A percentile compares a stretch with the other conserved stretches of the same genome.
These are phyloP conservation scores for Chroicocephalus ridibundus DNA, from an alignment of 2,113 vertebrate genomes.

Conservation along the genomic window DNA sequence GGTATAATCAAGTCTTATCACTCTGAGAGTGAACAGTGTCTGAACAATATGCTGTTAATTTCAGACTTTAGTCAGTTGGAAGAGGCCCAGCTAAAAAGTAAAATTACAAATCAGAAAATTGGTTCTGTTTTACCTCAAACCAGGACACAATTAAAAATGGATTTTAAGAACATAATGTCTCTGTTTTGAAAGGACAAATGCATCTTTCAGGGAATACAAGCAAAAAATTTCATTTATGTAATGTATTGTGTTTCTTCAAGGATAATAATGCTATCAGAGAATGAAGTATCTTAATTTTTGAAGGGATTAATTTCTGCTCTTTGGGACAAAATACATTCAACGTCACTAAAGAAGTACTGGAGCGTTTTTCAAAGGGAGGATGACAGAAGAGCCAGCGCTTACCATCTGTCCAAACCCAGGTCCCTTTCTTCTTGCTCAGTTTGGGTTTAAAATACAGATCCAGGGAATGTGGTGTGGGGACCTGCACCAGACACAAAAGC, in stretches of 20 bases:
- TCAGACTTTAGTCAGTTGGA: too few relatives aligned
- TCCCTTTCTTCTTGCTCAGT: neutral
- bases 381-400: neutral
- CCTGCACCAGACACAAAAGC: neutral
- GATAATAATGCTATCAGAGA: neutral
- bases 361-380: neutral
- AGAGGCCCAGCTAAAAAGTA: too few relatives aligned
- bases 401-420: neutral
- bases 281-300: neutral
- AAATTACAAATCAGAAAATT: too few relatives aligned
- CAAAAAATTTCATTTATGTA: neutral
- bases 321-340: neutral
- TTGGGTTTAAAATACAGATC: neutral
- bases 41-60: too few relatives aligned
- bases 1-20: too few relatives aligned
- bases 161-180: neutral
- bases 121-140: too few relatives aligned
- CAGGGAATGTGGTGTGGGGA: neutral
- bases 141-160: neutral
- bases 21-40: too few relatives aligned
- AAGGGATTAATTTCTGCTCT: slow-evolving; percentile 5
- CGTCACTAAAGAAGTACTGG: neutral
- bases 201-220: neutral
- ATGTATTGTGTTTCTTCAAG: neutral
- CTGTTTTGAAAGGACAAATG: neutral